phyloP scores from a whole-genome alignment of 2,113 vertebrate species.

The Cygnus atratus region DNA sequence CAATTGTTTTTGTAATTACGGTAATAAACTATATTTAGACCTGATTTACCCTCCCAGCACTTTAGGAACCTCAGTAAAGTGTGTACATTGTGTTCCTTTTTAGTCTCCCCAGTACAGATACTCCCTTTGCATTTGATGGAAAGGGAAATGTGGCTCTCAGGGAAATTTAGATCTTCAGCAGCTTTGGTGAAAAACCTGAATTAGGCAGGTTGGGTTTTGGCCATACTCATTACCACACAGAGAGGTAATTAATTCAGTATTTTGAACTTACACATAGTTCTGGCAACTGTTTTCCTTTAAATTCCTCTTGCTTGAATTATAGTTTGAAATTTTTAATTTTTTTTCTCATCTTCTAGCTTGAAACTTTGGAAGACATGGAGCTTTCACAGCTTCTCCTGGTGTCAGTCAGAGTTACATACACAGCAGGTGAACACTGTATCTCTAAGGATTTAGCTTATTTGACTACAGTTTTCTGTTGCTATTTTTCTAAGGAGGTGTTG shows the following conservation, averaged over 20 bases:
- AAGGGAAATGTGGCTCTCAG: background rate
- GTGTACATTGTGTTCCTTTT: background rate
- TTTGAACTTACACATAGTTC: background rate
- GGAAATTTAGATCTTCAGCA: background rate
- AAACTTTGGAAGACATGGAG: background rate
- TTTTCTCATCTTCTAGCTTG: background rate
- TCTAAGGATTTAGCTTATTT: background rate
- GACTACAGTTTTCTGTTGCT: background rate
- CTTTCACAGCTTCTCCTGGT: background rate
- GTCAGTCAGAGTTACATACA: background rate
- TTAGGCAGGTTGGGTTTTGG: background rate
- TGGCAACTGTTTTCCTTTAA: conserved; percentile 1
- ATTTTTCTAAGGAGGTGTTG: background rate
- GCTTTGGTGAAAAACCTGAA: background rate
- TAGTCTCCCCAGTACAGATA: background rate
- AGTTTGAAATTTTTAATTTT: background rate
- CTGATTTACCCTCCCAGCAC: conserved; percentile 6
- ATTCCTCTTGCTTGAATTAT: background rate
- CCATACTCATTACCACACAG: background rate
- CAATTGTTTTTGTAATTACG: conserved; percentile 40
- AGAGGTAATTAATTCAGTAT: background rate
- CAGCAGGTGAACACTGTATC: background rate
- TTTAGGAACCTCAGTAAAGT: background rate
- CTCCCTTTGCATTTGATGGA: background rate
- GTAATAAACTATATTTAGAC: conserved; percentile 26